Percentiles rank a stretch among this genome's conserved stretches.
Conservation (phyloP, 2,113 vertebrate species). For the Sturnus vulgaris region DNA sequence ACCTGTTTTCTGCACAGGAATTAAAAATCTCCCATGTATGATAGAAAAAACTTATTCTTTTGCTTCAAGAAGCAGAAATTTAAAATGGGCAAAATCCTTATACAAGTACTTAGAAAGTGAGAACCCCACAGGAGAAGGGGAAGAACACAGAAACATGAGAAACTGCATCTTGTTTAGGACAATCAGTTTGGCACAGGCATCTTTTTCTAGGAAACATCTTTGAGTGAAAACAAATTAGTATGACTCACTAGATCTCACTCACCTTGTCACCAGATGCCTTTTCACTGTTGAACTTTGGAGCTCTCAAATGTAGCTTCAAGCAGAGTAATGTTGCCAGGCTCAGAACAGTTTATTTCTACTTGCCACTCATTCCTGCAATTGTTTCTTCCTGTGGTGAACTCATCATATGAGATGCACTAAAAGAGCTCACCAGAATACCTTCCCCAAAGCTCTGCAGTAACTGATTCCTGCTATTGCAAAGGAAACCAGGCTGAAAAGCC, state of each 20-base stretch:
- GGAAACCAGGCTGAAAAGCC: neutral
- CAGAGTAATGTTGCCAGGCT: neutral
- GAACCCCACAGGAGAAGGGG: neutral
- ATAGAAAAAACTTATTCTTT: neutral
- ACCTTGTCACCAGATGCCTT: neutral
- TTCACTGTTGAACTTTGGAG: neutral
- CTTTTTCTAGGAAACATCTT: neutral
- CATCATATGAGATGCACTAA: neutral
- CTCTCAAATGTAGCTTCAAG: neutral
- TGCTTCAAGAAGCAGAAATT: neutral
- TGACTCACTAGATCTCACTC: neutral
- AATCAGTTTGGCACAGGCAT: neutral
- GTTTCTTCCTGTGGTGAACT: neutral
- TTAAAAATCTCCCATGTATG: neutral
- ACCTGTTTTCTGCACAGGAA: neutral
- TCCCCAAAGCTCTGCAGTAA: neutral
- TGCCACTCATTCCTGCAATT: neutral
- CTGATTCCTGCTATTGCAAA: neutral
- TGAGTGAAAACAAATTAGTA: neutral
- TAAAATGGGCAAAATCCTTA: neutral
- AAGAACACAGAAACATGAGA: neutral
- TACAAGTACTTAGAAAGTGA: neutral
- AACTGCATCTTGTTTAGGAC: neutral
- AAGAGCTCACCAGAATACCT: neutral
- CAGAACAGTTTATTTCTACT: neutral